These are phyloP conservation scores for Eupithecia subfuscata DNA, from an alignment of 2,888 invertebrate species.

Conservation along the genomic window DNA sequence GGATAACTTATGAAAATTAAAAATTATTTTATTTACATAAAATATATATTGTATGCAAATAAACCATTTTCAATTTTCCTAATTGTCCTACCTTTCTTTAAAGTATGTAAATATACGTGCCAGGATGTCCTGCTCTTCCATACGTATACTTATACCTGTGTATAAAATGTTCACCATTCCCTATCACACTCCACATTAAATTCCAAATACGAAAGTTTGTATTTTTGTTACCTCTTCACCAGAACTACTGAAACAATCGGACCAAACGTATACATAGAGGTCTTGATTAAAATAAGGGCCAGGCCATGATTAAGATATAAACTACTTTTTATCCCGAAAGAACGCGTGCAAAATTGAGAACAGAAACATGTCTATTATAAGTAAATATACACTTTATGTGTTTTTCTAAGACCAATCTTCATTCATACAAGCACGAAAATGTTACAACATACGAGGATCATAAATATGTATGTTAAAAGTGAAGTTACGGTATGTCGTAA, in stretches of 20 bases:
- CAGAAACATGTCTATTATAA: not conserved
- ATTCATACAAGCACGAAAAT: conserved; percentile 21
- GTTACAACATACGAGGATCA: conserved; percentile 35
- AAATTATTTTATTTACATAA: no score
- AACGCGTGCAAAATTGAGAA: not conserved
- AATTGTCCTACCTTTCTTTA: no score
- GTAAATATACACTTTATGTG: not conserved
- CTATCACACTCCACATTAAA: not conserved
- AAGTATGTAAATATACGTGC: no score
- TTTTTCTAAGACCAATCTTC: conserved; percentile 22
- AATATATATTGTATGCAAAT: no score
- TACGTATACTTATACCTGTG: not conserved
- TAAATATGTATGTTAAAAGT: conserved; percentile 38
- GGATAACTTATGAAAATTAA: no score
- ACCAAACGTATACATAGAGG: not conserved
- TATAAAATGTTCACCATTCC: not conserved
- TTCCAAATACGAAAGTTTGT: not conserved
- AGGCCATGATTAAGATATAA: not conserved
- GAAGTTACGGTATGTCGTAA: conserved; percentile 34
- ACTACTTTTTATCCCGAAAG: not conserved
- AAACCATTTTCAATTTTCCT: no score
- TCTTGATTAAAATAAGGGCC: no score
- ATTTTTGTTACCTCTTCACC: not conserved
- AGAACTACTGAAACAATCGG: not conserved
- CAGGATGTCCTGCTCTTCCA: no score